Evolutionary conservation across 1,140 invertebrate species (phyloP).

Genomic region (Asobara japonica): DNA sequence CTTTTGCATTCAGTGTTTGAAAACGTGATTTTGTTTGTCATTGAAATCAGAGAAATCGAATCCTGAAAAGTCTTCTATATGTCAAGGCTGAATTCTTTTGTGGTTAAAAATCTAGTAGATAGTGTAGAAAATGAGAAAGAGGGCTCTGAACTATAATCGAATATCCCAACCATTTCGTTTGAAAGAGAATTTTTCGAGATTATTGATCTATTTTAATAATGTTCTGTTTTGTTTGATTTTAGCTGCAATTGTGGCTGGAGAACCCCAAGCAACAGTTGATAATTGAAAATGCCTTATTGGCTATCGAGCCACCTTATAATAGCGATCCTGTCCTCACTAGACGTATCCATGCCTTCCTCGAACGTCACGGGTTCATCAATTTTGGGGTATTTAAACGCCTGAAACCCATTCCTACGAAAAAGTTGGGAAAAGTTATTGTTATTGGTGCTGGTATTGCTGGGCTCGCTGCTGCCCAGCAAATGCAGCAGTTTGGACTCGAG

Average conservation of each 20-base stretch:
- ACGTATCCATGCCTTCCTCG: constrained; percentile 90
- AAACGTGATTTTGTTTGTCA: too few species aligned
- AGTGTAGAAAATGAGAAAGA: too few species aligned
- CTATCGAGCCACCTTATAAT: constrained; percentile 92
- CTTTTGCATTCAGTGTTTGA: too few species aligned
- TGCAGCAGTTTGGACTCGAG: constrained; percentile 96
- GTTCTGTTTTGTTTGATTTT: constrained; percentile 42
- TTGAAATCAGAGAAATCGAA: too few species aligned
- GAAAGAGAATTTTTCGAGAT: neutral
- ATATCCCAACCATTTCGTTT: too few species aligned
- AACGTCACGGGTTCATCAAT: constrained; percentile 97
- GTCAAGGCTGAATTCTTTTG: too few species aligned
- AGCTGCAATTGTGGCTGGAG: constrained; percentile 96
- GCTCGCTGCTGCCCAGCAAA: constrained; percentile 90
- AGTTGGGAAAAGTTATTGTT: constrained; percentile 90
- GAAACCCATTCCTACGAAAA: constrained; percentile 80
- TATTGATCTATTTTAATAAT: constrained; percentile 20
- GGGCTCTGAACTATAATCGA: too few species aligned
- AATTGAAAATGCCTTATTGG: constrained; percentile 81
- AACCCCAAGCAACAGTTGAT: constrained; percentile 94
- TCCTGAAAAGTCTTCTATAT: too few species aligned
- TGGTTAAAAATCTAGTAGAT: too few species aligned
- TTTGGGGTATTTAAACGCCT: constrained; percentile 95
- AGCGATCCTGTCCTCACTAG: constrained; percentile 86
- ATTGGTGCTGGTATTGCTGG: constrained; percentile 97